Evolutionary conservation across 2,888 invertebrate species (phyloP).

Genomic region (Cylloceria caligata): DNA sequence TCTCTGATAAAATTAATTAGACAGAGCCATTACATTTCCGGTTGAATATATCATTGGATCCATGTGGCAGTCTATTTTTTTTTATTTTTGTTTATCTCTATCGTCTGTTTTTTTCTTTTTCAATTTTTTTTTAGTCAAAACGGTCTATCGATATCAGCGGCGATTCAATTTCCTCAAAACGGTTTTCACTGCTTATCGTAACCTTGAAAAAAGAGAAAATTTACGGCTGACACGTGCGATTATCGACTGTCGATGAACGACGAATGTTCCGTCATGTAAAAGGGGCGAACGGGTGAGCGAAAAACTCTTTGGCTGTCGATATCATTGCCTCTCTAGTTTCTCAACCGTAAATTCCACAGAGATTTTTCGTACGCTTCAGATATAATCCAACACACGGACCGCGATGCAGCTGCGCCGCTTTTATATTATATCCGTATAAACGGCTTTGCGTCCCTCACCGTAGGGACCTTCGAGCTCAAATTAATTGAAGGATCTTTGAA

Average conservation of each 20-base stretch:
- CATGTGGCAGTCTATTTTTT: background rate
- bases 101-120: background rate
- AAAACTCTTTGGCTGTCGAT: conserved; percentile 18
- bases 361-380: conserved; percentile 22
- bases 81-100: conserved; percentile 1
- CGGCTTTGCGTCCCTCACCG: conserved; percentile 17
- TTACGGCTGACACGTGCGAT: conserved; percentile 60
- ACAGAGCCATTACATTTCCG: background rate
- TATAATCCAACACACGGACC: conserved; percentile 9
- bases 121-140: no score
- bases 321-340: conserved; percentile 30
- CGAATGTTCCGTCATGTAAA: conserved; percentile 23
- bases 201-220: conserved; percentile 26
- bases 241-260: conserved; percentile 58
- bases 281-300: conserved; percentile 14
- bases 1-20: conserved; percentile 72
- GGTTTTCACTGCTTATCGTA: no score
- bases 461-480: conserved; percentile 16
- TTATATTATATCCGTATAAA: conserved; percentile 47
- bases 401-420: conserved; percentile 40
- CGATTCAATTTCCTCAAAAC: no score
- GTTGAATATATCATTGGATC: background rate
- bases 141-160: conserved; percentile 33
- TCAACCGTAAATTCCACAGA: conserved; percentile 51
- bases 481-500: conserved; percentile 58